These are phyloP conservation scores for Dichetophora obliterata DNA, from an alignment of 2,888 invertebrate species.

Conservation along the genomic window DNA sequence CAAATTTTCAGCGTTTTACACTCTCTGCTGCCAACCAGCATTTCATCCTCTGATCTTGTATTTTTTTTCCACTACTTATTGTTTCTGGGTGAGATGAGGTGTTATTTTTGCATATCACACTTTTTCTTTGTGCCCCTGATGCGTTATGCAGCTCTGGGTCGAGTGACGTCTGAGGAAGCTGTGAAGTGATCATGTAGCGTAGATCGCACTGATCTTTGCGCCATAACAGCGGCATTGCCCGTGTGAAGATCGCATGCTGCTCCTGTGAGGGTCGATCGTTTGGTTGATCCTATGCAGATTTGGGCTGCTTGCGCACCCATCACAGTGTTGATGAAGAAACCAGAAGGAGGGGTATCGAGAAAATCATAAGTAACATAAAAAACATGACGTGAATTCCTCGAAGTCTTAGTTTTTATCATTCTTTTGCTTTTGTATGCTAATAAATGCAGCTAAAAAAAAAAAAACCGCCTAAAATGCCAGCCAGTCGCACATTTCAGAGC, in stretches of 20 bases:
- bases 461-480: not conserved
- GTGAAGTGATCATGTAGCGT: conserved; percentile 12
- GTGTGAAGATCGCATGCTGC: conserved; percentile 10
- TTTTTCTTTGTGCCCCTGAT: conserved; percentile 10
- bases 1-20: not conserved
- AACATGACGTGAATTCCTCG: conserved; percentile 3
- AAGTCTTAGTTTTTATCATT: not conserved
- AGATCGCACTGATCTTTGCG: conserved; percentile 21
- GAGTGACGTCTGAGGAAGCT: not conserved
- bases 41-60: not conserved
- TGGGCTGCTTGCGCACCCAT: not conserved
- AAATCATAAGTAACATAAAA: not conserved
- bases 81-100: not conserved
- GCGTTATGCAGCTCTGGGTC: no score
- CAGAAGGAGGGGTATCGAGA: not conserved
- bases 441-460: not conserved
- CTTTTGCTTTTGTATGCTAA: conserved; percentile 6
- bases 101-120: conserved; percentile 36
- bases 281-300: conserved; percentile 2
- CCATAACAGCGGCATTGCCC: not conserved
- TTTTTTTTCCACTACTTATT: not conserved
- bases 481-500: not conserved
- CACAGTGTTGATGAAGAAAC: not conserved
- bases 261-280: not conserved
- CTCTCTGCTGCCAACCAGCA: not conserved